These are phyloP conservation scores for Aethina tumida DNA, from an alignment of 1,140 invertebrate genomes.

Conservation along the genomic window DNA sequence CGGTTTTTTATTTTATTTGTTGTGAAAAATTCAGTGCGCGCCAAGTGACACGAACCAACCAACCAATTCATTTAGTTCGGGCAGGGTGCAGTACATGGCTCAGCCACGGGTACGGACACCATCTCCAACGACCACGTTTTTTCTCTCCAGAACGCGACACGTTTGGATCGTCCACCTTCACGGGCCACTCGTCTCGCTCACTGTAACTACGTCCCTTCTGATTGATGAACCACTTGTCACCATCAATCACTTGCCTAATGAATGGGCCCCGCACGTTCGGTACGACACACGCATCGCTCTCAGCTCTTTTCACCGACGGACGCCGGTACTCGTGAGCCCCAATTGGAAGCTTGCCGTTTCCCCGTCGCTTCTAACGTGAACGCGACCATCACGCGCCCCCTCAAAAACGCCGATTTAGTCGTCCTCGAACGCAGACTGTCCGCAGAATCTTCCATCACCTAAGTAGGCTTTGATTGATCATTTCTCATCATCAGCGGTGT, in stretches of 20 bases:
- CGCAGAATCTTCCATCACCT: no score
- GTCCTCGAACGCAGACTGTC: no score
- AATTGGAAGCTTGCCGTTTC: no score
- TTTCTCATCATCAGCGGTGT: no score
- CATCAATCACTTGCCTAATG: slow-evolving; percentile 19
- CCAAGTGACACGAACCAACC: slow-evolving; percentile 30
- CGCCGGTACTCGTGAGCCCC: no score
- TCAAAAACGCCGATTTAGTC: no score
- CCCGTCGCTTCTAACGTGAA: no score
- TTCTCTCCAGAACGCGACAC: slow-evolving; percentile 21
- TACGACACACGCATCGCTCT: no score
- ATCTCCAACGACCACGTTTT: slow-evolving; percentile 14
- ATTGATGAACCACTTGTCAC: slow-evolving; percentile 15
- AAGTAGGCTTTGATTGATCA: no score
- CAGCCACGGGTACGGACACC: slow-evolving; percentile 52
- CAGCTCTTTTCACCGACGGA: no score
- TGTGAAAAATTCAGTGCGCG: slow-evolving; percentile 31
- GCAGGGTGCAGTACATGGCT: slow-evolving; percentile 51
- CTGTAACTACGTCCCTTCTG: slow-evolving; percentile 7
- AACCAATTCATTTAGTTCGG: slow-evolving; percentile 40
- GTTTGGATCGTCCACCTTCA: slow-evolving; percentile 10
- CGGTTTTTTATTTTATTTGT: slow-evolving; percentile 15
- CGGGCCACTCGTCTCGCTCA: slow-evolving; percentile 8
- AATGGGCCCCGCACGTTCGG: slow-evolving; percentile 11
- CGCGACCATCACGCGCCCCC: no score